Evolutionary conservation across 2,797 vertebrate genomes (phyloP).

Genomic region (Tenualosa ilisha): DNA sequence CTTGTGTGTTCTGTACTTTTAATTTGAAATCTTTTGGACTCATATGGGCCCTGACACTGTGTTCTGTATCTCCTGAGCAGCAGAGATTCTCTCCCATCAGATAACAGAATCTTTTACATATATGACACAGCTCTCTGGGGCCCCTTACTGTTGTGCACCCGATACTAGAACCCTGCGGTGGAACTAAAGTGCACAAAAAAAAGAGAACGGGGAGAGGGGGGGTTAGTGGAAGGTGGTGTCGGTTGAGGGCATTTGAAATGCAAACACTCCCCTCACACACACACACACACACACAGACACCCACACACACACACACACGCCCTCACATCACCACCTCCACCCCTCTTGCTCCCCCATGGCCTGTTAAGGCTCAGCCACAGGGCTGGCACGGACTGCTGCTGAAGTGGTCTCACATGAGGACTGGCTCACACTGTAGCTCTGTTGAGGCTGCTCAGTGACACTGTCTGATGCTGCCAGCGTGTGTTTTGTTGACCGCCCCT

Average conservation of each 20-base stretch:
- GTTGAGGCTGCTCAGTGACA: background rate
- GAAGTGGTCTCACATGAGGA: too few relatives aligned
- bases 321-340: background rate
- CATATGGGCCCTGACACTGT: background rate
- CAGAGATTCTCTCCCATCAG: background rate
- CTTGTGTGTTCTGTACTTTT: background rate
- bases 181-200: constrained; percentile 9
- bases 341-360: background rate
- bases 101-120: constrained; percentile 9
- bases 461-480: background rate
- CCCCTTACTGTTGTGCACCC: background rate
- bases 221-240: background rate
- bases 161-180: background rate
- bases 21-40: background rate
- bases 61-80: background rate
- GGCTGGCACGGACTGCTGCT: background rate
- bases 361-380: background rate
- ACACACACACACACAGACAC: background rate
- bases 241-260: background rate
- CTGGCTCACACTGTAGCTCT: background rate
- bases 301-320: background rate
- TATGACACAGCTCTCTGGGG: background rate
- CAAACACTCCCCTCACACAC: background rate
- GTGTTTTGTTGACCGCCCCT: background rate
- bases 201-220: background rate